A percentile compares a stretch with the other conserved stretches of the same genome.
These are phyloP conservation scores for Dexiosoma caninum DNA, from an alignment of 2,888 invertebrate species.

Conservation along the genomic window DNA sequence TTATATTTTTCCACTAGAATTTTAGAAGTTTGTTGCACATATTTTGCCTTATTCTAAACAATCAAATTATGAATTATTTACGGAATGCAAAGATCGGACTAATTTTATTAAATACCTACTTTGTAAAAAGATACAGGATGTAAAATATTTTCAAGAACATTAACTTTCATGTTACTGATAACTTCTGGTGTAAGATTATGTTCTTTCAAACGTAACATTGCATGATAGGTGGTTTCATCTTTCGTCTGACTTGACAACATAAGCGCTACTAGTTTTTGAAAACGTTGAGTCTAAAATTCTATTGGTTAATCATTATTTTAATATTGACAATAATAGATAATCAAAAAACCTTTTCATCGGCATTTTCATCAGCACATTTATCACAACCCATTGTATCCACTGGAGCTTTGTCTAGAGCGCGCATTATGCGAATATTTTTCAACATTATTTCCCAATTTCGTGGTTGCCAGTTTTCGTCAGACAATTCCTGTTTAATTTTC, in stretches of 20 bases:
- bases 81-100: not conserved
- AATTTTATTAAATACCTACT: constrained; percentile 78
- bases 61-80: not conserved
- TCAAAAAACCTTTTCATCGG: constrained; percentile 73
- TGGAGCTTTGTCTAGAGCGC: constrained; percentile 88
- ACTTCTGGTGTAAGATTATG: constrained; percentile 84
- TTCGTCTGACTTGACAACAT: constrained; percentile 99
- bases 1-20: constrained; percentile 88
- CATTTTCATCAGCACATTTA: constrained; percentile 84
- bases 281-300: constrained; percentile 84
- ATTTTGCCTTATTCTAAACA: constrained; percentile 90
- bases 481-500: constrained; percentile 45
- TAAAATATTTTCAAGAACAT: constrained; percentile 87
- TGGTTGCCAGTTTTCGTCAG: constrained; percentile 80
- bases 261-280: constrained; percentile 91
- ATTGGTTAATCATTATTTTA: not conserved
- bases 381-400: constrained; percentile 97
- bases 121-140: constrained; percentile 97
- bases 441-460: constrained; percentile 85
- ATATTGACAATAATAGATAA: not conserved
- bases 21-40: constrained; percentile 90
- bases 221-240: constrained; percentile 88
- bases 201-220: constrained; percentile 87
- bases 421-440: constrained; percentile 89
- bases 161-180: constrained; percentile 84